phyloP scores from a whole-genome alignment of 2,797 vertebrate genomes.

The Tympanoctomys barrerae region DNA sequence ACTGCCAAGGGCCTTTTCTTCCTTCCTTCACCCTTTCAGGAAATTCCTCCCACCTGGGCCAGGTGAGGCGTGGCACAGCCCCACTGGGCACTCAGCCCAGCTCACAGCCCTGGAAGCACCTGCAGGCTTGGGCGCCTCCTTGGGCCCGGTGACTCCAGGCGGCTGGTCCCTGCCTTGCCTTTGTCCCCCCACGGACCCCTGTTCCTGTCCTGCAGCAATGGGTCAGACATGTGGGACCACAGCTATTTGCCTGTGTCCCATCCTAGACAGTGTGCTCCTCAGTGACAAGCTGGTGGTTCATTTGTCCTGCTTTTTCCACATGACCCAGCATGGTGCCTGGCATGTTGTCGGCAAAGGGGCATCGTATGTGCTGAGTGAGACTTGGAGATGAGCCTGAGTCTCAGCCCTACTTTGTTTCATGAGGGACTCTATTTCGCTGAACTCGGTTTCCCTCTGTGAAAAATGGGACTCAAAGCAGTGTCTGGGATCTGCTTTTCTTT shows the following conservation, averaged over 20 bases:
- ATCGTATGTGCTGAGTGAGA: background rate
- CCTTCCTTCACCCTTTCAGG: slow-evolving; percentile 80
- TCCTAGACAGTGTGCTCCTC: background rate
- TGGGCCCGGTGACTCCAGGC: background rate
- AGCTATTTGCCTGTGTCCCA: background rate
- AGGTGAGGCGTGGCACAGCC: slow-evolving; percentile 70
- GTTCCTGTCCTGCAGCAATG: background rate
- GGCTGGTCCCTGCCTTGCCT: background rate
- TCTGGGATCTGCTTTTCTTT: background rate
- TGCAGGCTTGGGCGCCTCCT: background rate
- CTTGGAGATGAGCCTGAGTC: background rate
- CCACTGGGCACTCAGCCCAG: background rate
- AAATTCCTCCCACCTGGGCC: slow-evolving; percentile 83
- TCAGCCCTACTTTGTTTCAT: background rate
- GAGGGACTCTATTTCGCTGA: background rate
- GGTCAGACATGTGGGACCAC: background rate
- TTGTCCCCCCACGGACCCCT: background rate
- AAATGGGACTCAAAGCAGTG: background rate
- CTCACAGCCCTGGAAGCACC: background rate
- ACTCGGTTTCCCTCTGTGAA: slow-evolving; percentile 22
- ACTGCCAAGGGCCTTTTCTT: slow-evolving; percentile 86
- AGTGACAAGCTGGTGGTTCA: background rate
- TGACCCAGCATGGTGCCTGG: background rate
- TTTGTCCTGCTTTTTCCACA: background rate
- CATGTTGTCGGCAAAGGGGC: background rate